A percentile compares a stretch with the other conserved stretches of the same genome.
These are phyloP conservation scores for Prosapia bicincta DNA, from an alignment of 2,888 invertebrate species.

Conservation along the genomic window DNA sequence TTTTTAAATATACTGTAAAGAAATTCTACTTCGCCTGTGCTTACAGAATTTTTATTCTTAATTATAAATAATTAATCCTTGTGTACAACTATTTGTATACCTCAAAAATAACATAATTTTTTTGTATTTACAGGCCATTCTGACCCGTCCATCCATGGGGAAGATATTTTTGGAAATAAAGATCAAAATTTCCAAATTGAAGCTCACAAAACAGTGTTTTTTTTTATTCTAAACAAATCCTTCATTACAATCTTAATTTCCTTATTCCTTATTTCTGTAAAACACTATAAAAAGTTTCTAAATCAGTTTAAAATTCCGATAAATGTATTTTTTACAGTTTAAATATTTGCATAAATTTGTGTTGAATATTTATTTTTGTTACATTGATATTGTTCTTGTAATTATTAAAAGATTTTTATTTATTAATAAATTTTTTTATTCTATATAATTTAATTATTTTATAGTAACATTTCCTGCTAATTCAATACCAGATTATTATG, in stretches of 20 bases:
- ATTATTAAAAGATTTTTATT: slow-evolving; percentile 12
- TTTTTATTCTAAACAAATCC: slow-evolving; percentile 35
- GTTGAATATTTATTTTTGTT: background rate
- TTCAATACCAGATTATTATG: background rate
- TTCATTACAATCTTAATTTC: background rate
- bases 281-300: background rate
- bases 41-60: too few relatives aligned
- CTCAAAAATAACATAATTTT: slow-evolving; percentile 35
- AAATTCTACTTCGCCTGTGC: too few relatives aligned
- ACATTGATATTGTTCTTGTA: slow-evolving; percentile 13
- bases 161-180: slow-evolving; percentile 47
- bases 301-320: background rate
- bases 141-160: slow-evolving; percentile 45
- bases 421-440: slow-evolving; percentile 18
- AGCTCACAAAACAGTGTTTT: slow-evolving; percentile 42
- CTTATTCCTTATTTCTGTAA: background rate
- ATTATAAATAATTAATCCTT: slow-evolving; percentile 30
- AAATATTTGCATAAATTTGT: background rate
- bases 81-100: slow-evolving; percentile 26
- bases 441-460: background rate
- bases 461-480: background rate
- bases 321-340: background rate
- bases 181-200: slow-evolving; percentile 47
- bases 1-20: too few relatives aligned
- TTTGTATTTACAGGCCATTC: slow-evolving; percentile 49